phyloP scores from a whole-genome alignment of 2,888 invertebrate species.

The Malthinus seriepunctatus region DNA sequence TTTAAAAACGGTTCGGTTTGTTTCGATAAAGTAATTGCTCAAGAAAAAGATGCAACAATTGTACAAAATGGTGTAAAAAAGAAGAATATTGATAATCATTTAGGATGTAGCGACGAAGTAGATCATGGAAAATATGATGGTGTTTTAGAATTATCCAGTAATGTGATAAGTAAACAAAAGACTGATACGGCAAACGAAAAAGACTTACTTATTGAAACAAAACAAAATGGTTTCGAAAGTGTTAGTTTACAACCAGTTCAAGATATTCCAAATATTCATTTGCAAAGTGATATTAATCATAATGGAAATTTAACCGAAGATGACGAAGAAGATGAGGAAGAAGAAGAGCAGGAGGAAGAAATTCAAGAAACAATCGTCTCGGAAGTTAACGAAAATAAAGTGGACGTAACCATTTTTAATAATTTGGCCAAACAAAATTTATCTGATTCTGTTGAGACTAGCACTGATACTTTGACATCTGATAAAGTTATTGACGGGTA shows the following conservation, averaged over 20 bases:
- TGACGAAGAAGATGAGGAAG: constrained; percentile 33
- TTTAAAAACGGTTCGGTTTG: constrained; percentile 35
- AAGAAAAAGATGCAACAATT: constrained; percentile 18
- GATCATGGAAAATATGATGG: constrained; percentile 13
- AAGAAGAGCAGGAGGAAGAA: no score
- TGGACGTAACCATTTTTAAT: constrained; percentile 16
- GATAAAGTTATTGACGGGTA: constrained; percentile 42
- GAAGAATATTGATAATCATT: constrained; percentile 18
- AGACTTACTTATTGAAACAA: constrained; percentile 19
- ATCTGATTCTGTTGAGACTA: constrained; percentile 54
- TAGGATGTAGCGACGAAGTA: constrained; percentile 8
- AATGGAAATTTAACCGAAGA: constrained; percentile 35
- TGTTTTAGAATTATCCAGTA: constrained; percentile 21
- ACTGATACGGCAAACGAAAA: constrained; percentile 35
- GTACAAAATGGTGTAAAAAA: constrained; percentile 16
- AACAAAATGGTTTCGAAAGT: constrained; percentile 32
- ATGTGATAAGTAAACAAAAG: constrained; percentile 43
- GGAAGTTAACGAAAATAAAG: constrained; percentile 16
- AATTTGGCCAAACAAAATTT: background rate
- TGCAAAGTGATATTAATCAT: constrained; percentile 32
- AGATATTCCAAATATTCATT: constrained; percentile 17
- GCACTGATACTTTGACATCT: constrained; percentile 60
- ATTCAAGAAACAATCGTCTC: background rate
- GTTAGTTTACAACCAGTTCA: constrained; percentile 28
- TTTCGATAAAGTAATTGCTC: constrained; percentile 20